These are phyloP conservation scores for Halisarca cf. caerulea DNA, from an alignment of 37 sponge, comb jelly and placozoan species.

Conservation along the genomic window DNA sequence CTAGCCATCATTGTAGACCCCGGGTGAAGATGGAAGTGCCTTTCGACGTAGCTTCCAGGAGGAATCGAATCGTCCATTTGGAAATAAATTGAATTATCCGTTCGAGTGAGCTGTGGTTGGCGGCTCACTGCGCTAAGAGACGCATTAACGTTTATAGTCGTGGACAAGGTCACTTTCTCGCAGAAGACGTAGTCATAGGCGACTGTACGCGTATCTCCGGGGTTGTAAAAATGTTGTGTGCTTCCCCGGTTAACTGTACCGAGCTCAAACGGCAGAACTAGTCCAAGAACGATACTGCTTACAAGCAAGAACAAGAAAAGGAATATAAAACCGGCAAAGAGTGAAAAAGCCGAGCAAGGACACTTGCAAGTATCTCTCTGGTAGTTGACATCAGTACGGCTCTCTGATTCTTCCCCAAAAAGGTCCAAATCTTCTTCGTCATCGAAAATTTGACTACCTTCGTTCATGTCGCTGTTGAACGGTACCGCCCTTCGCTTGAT, in stretches of 20 bases:
- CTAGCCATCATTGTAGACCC: not conserved
- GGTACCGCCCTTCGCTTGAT: too few relatives aligned
- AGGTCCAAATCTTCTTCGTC: not conserved
- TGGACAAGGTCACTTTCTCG: not conserved
- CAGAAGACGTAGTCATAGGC: conserved; percentile 10
- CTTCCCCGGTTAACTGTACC: conserved; percentile 11
- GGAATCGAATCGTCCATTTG: not conserved
- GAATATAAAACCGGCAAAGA: not conserved
- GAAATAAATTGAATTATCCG: not conserved
- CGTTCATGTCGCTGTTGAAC: not conserved
- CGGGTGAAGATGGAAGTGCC: conserved; percentile 15
- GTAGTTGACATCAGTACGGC: not conserved
- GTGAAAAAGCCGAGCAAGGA: not conserved
- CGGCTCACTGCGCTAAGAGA: conserved; percentile 7
- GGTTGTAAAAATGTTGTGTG: not conserved
- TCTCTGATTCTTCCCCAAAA: not conserved
- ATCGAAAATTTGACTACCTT: not conserved
- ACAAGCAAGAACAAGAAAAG: not conserved
- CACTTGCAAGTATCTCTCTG: not conserved
- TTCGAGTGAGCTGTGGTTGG: not conserved
- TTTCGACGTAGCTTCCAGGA: not conserved
- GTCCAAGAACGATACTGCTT: not conserved
- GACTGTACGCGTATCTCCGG: not conserved
- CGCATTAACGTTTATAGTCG: not conserved
- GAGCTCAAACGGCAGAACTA: not conserved